Evolutionary conservation across 23 tunicate genomes (phyloP), one percentile per base, ranked within the genome.

Genomic region (Oikopleura albicans): DNA sequence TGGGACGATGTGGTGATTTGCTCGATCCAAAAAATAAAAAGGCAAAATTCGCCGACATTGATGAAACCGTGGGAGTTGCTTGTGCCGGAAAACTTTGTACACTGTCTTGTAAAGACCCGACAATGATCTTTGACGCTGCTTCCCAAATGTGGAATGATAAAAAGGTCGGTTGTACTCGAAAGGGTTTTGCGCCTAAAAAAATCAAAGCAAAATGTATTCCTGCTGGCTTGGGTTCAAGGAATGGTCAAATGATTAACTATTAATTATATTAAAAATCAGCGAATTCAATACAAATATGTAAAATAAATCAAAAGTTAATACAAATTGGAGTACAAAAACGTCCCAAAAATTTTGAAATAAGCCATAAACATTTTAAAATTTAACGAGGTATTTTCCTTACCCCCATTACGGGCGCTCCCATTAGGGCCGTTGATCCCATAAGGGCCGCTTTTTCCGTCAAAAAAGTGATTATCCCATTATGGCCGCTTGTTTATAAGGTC

Each of bases 1-100:
- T n/a, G n/a, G n/a, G n/a, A n/a, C n/a, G n/a, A 71, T 71, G 79
- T 37, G 79, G 79, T 22, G 79, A 71, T 31, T 16, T 71, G 79
- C 2, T 71, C 4, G 35, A 71, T 29, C 79, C 79, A 29, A 16
- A 27, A 71, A 71, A 71, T 29, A 71, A 71, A 27, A 71, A 29
- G 37, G 31, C 31, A 2, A n/a, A n/a, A n/a, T 34, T 71, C 27
- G 31, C 28, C 37, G 34, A 29, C 4, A 71, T 71, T 2, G 79
- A 71, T 37, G 63, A 49, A 12, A 49, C 16, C 63, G 63, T 49
- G 16, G 22, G 63, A 8, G 63, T 22, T 22, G 63, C 12, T 8
- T 49, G 63, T 49, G 22, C 16, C 63, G 22, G 22, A 49, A 8
- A 12, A 49, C 16, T 12, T 8, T 49, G 63, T 49, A 49, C 22